Evolutionary conservation across 2,113 vertebrate genomes (phyloP), one percentile per base, ranked within the genome.

Genomic region (Clarias batrachus): DNA sequence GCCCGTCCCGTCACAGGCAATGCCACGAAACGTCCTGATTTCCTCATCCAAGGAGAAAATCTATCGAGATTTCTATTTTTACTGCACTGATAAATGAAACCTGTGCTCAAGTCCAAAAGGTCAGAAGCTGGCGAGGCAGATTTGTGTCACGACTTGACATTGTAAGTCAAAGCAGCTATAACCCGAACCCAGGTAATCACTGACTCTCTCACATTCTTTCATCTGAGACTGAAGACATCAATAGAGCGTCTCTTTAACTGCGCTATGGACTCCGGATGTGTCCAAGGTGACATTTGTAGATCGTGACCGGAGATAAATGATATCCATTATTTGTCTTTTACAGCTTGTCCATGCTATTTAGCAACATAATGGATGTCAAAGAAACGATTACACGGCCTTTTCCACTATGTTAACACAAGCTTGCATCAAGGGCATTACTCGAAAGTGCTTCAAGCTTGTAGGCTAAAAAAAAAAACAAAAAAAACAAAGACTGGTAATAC

Each of bases 81-180:
- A 88, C 86, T 87, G 83, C 78, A 23, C 33, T 94, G 92, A 93
- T 90, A 87, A 93, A 94, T 94, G 89, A 92, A 90, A 89, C 87
- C 70, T 87, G 88, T 60, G 71, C 82, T 62, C 37, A 81, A 33
- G 86, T 56, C 83, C 54, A 88, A 92, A 81, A 91, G 90, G 89
- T 91, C 85, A 88, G 65, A 82, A 85, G 30, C 10, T 37, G 33
- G 82, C 71, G 65, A 87, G 83, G 81, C 76, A 91, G 87, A 89
- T 89, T 81, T 89, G 89, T 82, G 84, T 78, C 25, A 2, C 56
- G 85, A 85, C 59, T 62, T 41, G 85, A 90, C 90, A 86, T 90
- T 89, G 90, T 83, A 66, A 89, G 89, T 91, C 21, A 33, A 90
- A 91, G 60, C 84, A 3, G 71, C 85, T 60, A 84, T 90, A 90